phyloP scores from a whole-genome alignment of 2,888 invertebrate genomes.

The Chymomyza amoena region DNA sequence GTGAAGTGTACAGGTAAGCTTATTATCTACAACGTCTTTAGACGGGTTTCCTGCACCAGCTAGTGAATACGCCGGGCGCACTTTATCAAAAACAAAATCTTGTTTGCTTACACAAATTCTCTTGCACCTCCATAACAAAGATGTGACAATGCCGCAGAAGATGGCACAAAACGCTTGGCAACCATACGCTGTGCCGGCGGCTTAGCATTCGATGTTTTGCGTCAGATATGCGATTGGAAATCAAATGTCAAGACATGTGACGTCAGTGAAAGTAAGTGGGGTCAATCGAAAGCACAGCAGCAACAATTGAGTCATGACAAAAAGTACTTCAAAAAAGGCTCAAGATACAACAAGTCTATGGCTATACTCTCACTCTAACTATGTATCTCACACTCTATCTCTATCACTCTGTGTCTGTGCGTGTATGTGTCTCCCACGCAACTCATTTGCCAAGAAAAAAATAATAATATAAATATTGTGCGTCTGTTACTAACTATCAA shows the following conservation, averaged over 20 bases:
- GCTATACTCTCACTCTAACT: conserved; percentile 31
- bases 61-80: not conserved
- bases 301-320: conserved; percentile 23
- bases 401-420: conserved; percentile 29
- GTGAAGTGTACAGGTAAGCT: conserved; percentile 93
- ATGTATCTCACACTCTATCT: conserved; percentile 31
- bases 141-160: conserved; percentile 94
- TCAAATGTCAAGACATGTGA: conserved; percentile 97
- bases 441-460: conserved; percentile 26
- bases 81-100: not conserved
- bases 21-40: not conserved
- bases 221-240: conserved; percentile 98
- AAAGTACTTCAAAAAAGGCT: conserved; percentile 12
- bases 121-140: conserved; percentile 79
- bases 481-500: conserved; percentile 50
- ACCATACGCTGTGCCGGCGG: conserved; percentile 93
- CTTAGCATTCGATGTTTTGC: conserved; percentile 95
- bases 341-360: conserved; percentile 31
- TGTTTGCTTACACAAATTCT: conserved; percentile 17
- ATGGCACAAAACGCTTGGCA: conserved; percentile 91
- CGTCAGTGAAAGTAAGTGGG: conserved; percentile 93
- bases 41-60: not conserved
- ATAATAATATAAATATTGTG: not conserved
- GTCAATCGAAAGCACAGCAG: conserved; percentile 35
- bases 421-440: conserved; percentile 38